Conservation (phyloP, 2,113 vertebrate species). For the Arvicanthis niloticus region DNA sequence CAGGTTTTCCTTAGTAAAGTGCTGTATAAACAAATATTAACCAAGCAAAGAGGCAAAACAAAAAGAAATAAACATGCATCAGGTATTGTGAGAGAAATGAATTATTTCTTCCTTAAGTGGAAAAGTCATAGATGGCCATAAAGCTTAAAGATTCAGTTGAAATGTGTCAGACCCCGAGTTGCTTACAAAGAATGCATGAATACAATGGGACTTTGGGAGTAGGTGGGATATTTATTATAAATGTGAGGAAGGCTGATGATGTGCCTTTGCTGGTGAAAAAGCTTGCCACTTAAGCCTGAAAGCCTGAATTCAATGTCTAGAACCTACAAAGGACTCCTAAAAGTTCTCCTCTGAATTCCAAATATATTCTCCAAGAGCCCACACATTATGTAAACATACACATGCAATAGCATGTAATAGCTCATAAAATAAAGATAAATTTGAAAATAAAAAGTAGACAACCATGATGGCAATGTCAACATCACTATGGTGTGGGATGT, state of each 20-base stretch:
- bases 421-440: background rate
- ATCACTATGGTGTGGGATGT: fast-evolving
- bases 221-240: background rate
- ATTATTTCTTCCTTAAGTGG: background rate
- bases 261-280: background rate
- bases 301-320: background rate
- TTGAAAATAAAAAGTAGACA: background rate
- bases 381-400: background rate
- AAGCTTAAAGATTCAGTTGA: background rate
- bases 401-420: too few species aligned
- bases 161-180: background rate
- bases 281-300: background rate
- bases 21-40: background rate
- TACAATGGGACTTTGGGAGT: background rate
- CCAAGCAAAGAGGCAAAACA: background rate
- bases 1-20: background rate
- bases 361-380: too few species aligned
- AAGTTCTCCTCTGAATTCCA: background rate
- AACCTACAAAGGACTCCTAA: background rate
- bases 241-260: background rate
- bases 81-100: background rate
- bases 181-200: background rate
- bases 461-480: background rate
- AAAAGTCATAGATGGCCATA: background rate
- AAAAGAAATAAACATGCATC: background rate